Conservation (phyloP, 2,888 invertebrate genomes). For the Anorthoa munda region DNA sequence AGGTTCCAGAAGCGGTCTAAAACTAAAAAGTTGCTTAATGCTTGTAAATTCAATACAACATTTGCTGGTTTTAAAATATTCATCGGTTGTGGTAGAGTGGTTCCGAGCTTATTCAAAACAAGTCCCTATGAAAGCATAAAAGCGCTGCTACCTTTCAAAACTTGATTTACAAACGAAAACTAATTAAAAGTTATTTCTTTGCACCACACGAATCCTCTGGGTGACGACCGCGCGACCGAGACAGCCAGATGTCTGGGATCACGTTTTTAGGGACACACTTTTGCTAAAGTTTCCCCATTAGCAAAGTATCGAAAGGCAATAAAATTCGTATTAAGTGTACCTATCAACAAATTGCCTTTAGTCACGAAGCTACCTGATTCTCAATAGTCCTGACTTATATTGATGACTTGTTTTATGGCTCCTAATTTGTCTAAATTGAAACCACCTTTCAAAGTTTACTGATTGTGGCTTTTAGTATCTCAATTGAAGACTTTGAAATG, state of each 20-base stretch:
- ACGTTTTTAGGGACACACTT: conserved; percentile 57
- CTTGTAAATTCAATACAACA: conserved; percentile 26
- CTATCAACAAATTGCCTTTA: conserved; percentile 31
- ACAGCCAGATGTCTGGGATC: conserved; percentile 46
- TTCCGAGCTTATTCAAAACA: conserved; percentile 26
- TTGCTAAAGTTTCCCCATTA: conserved; percentile 55
- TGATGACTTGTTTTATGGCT: neutral
- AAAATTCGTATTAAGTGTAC: conserved; percentile 36
- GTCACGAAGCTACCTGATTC: conserved; percentile 2
- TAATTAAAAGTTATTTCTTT: conserved; percentile 65
- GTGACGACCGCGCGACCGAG: conserved; percentile 43
- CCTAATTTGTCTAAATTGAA: conserved; percentile 4
- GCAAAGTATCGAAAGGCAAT: conserved; percentile 45
- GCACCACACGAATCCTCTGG: conserved; percentile 51
- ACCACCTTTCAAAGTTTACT: neutral
- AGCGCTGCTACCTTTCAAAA: conserved; percentile 31
- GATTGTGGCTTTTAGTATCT: conserved; percentile 4
- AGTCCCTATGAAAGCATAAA: conserved; percentile 40
- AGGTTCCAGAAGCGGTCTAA: neutral
- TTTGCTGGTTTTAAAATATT: conserved; percentile 39
- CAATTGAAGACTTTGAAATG: neutral
- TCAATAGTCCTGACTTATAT: conserved; percentile 7
- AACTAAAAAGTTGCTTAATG: conserved; percentile 13
- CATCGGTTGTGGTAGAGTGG: conserved; percentile 18
- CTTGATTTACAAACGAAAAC: conserved; percentile 58